Evolutionary conservation across 2,888 invertebrate species (phyloP).

Genomic region (Macaria notata): DNA sequence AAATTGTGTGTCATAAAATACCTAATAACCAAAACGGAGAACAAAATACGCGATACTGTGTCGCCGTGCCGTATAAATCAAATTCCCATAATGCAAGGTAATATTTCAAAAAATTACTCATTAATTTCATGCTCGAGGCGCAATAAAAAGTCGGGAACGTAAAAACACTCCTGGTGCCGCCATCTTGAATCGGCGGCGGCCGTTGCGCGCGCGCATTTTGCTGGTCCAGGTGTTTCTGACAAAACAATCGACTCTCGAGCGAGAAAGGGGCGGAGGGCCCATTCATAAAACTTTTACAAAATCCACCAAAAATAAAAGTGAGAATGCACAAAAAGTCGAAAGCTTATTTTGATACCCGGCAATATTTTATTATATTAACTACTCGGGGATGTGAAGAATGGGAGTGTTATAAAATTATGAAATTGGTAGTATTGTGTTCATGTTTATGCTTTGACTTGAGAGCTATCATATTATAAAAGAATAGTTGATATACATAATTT

Average conservation of each 20-base stretch:
- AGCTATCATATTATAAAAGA: constrained; percentile 37
- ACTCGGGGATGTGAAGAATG: constrained; percentile 71
- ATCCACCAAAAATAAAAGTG: constrained; percentile 66
- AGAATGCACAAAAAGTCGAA: constrained; percentile 52
- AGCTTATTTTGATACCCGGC: constrained; percentile 49
- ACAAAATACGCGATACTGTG: constrained; percentile 6
- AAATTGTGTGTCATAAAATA: too few relatives aligned
- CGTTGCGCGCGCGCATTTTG: constrained; percentile 67
- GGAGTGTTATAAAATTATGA: constrained; percentile 61
- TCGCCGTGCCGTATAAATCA: constrained; percentile 25
- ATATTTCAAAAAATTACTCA: constrained; percentile 35
- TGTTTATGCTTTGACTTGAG: constrained; percentile 41
- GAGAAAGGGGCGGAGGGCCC: constrained; percentile 71
- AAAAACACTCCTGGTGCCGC: constrained; percentile 47
- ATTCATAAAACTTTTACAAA: constrained; percentile 72
- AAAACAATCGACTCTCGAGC: constrained; percentile 77
- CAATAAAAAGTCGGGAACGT: constrained; percentile 38
- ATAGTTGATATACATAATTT: too few relatives aligned
- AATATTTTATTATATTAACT: constrained; percentile 80
- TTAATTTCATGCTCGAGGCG: constrained; percentile 37
- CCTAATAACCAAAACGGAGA: neutral
- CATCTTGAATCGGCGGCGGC: constrained; percentile 63
- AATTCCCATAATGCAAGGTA: constrained; percentile 25
- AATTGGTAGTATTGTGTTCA: constrained; percentile 64
- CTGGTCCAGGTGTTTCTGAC: constrained; percentile 81